Base-by-base conservation (phyloP, 2,888 invertebrate species). In the Lysandra coridon region DNA sequence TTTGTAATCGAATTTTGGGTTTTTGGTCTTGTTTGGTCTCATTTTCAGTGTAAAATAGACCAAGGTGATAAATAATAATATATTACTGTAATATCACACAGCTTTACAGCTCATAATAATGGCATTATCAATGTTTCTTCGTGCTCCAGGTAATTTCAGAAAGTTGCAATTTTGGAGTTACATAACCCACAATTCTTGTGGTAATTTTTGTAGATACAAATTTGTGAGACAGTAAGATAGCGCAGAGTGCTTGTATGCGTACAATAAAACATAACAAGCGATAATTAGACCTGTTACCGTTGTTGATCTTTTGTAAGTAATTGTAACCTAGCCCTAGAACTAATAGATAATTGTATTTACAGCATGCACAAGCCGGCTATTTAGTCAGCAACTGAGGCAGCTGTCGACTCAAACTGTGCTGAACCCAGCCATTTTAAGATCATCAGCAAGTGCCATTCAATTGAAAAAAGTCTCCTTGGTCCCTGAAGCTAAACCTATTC, bases 61-160 rank as follows among this genome's bases (percentile, higher is more conserved):
- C n/a, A 74, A 74, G 44, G 30, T 44, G 44, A 44, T 74, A 74
- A 74, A 44, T 74, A 74, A 44, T 74, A 74, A 5, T 14, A n/a
- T n/a, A 74, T 74, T 1, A 23, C 74, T 44, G n/a, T 23, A 44
- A 23, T n/a, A 44, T n/a, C 74, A 1, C 49, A 2, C 6, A 76
- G 33, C 33, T 53, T 53, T 17, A 53, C 53, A 7, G 14, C 5
- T 14, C 33, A 33, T 69, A 37, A 44, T 40, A 82, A 95, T 95
- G 94, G 91, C 94, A 73, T 89, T 93, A 81, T 94, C 94, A 6
- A 91, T 91, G 89, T 90, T 94, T 78, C 85, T 92, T 78, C 92
- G 93, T 80, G 85, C 87, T 81, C 85, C 92, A 90, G 93, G 94
- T 94, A 44, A 73, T 73, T 57, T 40, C 23, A 49, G 78, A 79